These are phyloP conservation scores for Lasaia peninsularis DNA, from an alignment of 1,140 invertebrate species.

Conservation along the genomic window DNA sequence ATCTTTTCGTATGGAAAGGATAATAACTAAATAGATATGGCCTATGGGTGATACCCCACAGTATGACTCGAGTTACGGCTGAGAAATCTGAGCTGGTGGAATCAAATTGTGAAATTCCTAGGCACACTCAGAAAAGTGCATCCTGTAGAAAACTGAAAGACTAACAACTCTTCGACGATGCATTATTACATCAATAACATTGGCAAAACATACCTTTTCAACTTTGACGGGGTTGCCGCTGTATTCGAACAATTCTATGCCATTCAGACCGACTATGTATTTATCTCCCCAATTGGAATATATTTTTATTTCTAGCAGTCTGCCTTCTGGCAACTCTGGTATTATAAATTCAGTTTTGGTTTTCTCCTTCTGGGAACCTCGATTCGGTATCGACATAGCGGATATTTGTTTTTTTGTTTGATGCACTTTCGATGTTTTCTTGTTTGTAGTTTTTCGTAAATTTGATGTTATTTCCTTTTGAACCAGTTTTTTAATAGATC, in stretches of 20 bases:
- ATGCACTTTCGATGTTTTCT: conserved; percentile 26
- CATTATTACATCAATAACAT: not conserved
- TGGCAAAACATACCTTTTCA: conserved; percentile 69
- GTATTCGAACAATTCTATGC: conserved; percentile 86
- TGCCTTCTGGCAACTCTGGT: conserved; percentile 85
- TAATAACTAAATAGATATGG: too few relatives aligned
- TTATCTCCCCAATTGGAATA: conserved; percentile 90
- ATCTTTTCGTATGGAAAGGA: too few relatives aligned
- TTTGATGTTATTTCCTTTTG: conserved; percentile 30
- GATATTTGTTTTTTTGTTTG: conserved; percentile 39
- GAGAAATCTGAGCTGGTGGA: too few relatives aligned
- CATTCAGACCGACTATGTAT: conserved; percentile 88
- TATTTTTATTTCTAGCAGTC: conserved; percentile 83
- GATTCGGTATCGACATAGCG: conserved; percentile 31
- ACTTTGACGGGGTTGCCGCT: conserved; percentile 79
- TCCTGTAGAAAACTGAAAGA: too few relatives aligned
- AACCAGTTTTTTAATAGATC: conserved; percentile 24
- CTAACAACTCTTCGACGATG: too few relatives aligned
- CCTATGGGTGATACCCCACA: too few relatives aligned
- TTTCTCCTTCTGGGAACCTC: conserved; percentile 36
- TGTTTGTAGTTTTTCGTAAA: conserved; percentile 22
- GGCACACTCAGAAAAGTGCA: too few relatives aligned
- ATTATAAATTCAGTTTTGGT: conserved; percentile 75
- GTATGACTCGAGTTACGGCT: too few relatives aligned
- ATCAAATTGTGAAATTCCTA: too few relatives aligned